phyloP scores from a whole-genome alignment of 2,888 invertebrate species.

The Philaethria dido region DNA sequence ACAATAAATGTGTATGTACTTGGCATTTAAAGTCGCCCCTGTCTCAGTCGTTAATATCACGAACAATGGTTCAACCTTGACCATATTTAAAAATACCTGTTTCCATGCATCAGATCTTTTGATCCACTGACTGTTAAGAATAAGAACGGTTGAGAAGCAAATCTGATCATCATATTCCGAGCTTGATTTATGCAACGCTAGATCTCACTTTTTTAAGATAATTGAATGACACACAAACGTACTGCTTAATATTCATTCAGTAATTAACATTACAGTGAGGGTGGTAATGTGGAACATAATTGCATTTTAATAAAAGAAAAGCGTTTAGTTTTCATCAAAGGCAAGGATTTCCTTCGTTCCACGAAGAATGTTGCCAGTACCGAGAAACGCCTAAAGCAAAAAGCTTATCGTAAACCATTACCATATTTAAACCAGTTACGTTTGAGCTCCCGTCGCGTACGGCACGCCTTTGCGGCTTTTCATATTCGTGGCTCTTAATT shows the following conservation, averaged over 20 bases:
- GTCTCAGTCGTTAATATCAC: slow-evolving; percentile 28
- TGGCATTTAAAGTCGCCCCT: slow-evolving; percentile 30
- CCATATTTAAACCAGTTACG: slow-evolving; percentile 35
- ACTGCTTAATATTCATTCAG: slow-evolving; percentile 15
- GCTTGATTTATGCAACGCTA: slow-evolving; percentile 27
- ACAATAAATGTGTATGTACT: slow-evolving; percentile 32
- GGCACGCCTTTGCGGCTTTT: neutral
- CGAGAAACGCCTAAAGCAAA: slow-evolving; percentile 36
- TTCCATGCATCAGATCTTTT: slow-evolving; percentile 26
- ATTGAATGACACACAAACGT: slow-evolving; percentile 13
- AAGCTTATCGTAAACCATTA: slow-evolving; percentile 35
- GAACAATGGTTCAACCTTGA: slow-evolving; percentile 37
- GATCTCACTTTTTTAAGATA: slow-evolving; percentile 16
- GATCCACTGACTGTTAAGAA: slow-evolving; percentile 27
- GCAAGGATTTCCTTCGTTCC: slow-evolving; percentile 33
- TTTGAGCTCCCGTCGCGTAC: slow-evolving; percentile 24
- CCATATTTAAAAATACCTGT: slow-evolving; percentile 39
- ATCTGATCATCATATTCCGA: slow-evolving; percentile 13
- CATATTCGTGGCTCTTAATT: slow-evolving; percentile 16
- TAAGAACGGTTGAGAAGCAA: slow-evolving; percentile 15
- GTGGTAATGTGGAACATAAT: neutral
- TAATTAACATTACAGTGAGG: slow-evolving; percentile 19
- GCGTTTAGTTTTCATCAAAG: slow-evolving; percentile 17
- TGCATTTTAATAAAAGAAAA: slow-evolving; percentile 11
- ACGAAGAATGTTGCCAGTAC: slow-evolving; percentile 39